Evolutionary conservation across 2,888 invertebrate species (phyloP), one percentile per base, ranked within the genome.

Genomic region (Drosophila birchii): DNA sequence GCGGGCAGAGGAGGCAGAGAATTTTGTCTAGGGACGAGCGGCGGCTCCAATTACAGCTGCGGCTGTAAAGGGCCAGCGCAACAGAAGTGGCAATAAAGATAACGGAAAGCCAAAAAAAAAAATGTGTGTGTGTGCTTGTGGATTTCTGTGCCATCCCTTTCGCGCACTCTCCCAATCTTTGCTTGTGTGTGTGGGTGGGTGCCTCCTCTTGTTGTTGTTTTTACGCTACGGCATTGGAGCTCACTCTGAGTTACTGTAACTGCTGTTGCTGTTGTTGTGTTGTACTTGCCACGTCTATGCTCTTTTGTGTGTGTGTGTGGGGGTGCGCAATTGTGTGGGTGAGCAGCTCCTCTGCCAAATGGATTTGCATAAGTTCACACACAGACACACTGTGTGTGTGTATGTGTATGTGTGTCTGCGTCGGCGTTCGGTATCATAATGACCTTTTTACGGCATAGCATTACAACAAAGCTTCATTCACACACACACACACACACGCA

Each of bases 331-430:
- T 20, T 70, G 54, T 47, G 45, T 70, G 69, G 58, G 55, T 53
- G 53, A 73, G 80, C 54, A 66, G 67, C 66, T 86, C 54, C 57
- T 60, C 70, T 77, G 76, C 75, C 73, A 84, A 84, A 84, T 85
- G 88, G 89, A 84, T 84, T 84, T 84, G 84, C 84, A 84, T 84
- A 81, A 73, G 76, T 73, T 53, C 68, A 64, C 26, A 51, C 38
- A 70, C 45, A 53, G 18, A 64, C 68, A 64, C 20, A 51, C 38
- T 32, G 32, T 43, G 38, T 49, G 45, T 63, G 43, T 58, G 44
- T 18, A 23, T 43, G 43, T 51, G 44, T 66, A 8, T 29, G 44
- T 63, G 39, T 69, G 69, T 68, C 53, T 77, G 76, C 70, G 73
- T 75, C 76, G 54, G 68, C 74, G 72, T 64, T 69, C 75, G 69